Evolutionary conservation across 1,140 invertebrate genomes (phyloP), one percentile per base, ranked within the genome.

Genomic region (Hypsibius dujardini): DNA sequence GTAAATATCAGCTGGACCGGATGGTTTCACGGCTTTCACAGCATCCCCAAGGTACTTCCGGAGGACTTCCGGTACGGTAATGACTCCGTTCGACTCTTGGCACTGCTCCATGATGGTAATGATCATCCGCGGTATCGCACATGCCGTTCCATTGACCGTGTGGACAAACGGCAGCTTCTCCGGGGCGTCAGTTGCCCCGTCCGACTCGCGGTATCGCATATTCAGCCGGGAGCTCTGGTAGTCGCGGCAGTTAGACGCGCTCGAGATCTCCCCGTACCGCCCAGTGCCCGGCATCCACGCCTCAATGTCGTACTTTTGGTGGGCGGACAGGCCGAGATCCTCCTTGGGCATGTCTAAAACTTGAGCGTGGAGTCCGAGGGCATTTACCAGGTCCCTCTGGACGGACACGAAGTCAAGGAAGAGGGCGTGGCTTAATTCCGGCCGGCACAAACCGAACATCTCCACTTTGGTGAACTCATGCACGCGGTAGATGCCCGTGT

Each of bases 381-480:
- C 79, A 47, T 79, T 76, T 79, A 92, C 95, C 2, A 91, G 77
- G 60, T 86, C 78, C 78, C 88, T 85, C 82, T 98, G 87, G 72
- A 89, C 85, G 1, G 81, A 74, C 72, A 86, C 79, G 75, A 97
- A 84, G 76, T 91, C 84, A 75, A 90, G 81, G 47, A 94, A 81
- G 70, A 89, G 78, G 1, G 82, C 72, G 71, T 86, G 84, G 1
- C 90, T 93, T 72, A 72, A 72, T 0, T 56, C 73, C 72, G 85
- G 83, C 15, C 80, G 78, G 47, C 86, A 85, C 7, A 91, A 85
- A 47, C 85, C 84, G 85, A 95, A 97, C 93, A 97, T 96, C 84
- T 97, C 94, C 1, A 96, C 91, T 84, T 98, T 98, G 2, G 88
- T 95, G 77, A 98, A 98, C 77, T 95, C 88, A 81, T 96, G 93